Conservation (phyloP, 2,797 vertebrate species). For the Octomys mimax region DNA sequence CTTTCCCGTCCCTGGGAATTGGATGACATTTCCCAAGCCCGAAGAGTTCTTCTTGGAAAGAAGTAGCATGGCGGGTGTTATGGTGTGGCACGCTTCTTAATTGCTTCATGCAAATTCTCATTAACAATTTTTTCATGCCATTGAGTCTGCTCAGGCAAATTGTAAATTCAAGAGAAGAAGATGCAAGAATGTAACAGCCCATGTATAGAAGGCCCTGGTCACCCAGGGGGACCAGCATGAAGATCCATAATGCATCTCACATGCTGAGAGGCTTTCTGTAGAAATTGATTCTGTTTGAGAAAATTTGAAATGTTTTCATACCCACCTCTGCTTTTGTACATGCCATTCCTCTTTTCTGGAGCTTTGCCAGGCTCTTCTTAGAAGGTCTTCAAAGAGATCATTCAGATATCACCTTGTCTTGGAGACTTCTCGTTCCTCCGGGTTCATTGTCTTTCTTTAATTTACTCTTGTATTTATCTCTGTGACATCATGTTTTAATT, state of each 20-base stretch:
- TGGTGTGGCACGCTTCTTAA: background rate
- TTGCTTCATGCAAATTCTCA: slow-evolving; percentile 4
- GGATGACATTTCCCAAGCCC: background rate
- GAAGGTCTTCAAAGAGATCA: background rate
- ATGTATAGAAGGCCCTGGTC: background rate
- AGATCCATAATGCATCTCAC: background rate
- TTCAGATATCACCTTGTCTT: background rate
- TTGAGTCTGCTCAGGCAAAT: background rate
- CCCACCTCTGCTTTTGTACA: slow-evolving; percentile 21
- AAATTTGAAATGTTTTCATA: background rate
- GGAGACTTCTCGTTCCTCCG: background rate
- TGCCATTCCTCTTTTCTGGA: background rate
- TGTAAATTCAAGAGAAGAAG: background rate
- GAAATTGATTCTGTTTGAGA: slow-evolving; percentile 19
- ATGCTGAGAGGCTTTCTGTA: background rate
- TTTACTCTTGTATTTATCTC: background rate
- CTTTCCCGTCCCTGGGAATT: background rate
- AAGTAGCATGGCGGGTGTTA: background rate
- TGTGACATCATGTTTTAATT: background rate
- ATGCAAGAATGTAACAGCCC: background rate
- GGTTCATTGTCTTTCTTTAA: background rate
- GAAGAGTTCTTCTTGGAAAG: background rate
- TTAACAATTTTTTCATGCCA: background rate
- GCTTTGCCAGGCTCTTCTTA: background rate
- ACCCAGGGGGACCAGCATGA: too few species aligned